phyloP scores from a whole-genome alignment of 2,888 invertebrate genomes.

The Amphipoea lucens region DNA sequence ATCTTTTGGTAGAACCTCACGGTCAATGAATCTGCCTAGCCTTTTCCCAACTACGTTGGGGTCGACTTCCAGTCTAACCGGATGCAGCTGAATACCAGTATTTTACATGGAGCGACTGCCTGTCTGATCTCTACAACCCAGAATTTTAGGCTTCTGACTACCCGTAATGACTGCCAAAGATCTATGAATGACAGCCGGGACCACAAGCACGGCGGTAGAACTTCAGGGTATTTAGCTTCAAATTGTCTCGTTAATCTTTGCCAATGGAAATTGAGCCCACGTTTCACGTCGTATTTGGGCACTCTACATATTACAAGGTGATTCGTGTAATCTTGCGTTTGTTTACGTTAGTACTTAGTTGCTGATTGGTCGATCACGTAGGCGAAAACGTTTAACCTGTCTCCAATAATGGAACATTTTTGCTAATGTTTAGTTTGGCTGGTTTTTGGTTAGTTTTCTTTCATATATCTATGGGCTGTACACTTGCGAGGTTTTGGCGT shows the following conservation, averaged over 20 bases:
- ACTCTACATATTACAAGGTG: conserved; percentile 58
- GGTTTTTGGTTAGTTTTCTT: no score
- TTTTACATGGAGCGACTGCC: not conserved
- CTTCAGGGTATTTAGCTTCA: conserved; percentile 4
- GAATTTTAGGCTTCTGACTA: not conserved
- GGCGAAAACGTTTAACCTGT: conserved; percentile 43
- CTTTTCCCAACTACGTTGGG: not conserved
- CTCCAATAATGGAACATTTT: conserved; percentile 11
- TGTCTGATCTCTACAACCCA: not conserved
- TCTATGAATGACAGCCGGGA: not conserved
- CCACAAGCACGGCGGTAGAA: not conserved
- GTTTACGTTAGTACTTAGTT: conserved; percentile 58
- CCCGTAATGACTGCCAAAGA: not conserved
- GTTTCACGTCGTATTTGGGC: conserved; percentile 58
- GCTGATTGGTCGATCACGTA: conserved; percentile 50
- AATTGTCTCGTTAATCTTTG: conserved; percentile 29
- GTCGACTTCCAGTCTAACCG: not conserved
- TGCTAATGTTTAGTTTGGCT: not conserved
- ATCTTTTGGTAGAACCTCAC: not conserved
- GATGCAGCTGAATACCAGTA: not conserved
- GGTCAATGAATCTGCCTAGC: not conserved
- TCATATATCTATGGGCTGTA: no score
- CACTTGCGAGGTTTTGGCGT: not conserved
- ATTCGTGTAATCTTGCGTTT: conserved; percentile 49
- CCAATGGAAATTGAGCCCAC: conserved; percentile 53